These are phyloP conservation scores for Anarhynchus alexandrinus DNA, from an alignment of 2,113 vertebrate species.

Conservation along the genomic window DNA sequence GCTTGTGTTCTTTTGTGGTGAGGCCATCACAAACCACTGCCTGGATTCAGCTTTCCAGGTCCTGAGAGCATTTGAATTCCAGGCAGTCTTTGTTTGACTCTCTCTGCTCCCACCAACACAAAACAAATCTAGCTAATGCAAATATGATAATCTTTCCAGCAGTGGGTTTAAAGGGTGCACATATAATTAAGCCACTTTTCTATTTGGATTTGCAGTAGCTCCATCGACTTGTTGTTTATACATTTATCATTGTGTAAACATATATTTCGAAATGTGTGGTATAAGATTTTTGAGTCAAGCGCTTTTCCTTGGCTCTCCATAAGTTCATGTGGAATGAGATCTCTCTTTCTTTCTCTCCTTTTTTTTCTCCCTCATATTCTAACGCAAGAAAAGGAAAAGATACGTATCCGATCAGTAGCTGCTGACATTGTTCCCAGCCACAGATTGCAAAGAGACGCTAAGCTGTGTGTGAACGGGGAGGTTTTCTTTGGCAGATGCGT, in stretches of 20 bases:
- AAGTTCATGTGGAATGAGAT: neutral
- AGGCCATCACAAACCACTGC: neutral
- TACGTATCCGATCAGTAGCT: neutral
- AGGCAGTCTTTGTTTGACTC: conserved; percentile 52
- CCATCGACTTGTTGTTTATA: conserved; percentile 41
- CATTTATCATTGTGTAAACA: conserved; percentile 46
- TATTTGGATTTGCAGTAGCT: conserved; percentile 59
- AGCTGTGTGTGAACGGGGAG: neutral
- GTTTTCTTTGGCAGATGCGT: neutral
- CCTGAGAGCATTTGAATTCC: conserved; percentile 58
- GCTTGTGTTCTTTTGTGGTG: neutral
- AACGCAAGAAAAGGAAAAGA: neutral
- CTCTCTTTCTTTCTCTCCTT: neutral
- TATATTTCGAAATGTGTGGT: neutral
- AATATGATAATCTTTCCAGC: conserved; percentile 60
- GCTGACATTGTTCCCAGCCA: neutral
- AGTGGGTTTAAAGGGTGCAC: conserved; percentile 41
- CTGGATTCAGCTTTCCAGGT: neutral
- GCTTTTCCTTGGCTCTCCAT: neutral
- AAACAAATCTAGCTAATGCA: conserved; percentile 65
- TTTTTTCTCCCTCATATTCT: neutral
- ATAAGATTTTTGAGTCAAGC: conserved; percentile 27
- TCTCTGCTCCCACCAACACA: conserved; percentile 53
- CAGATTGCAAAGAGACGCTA: neutral
- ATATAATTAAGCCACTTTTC: conserved; percentile 61